phyloP scores from a whole-genome alignment of 2,888 invertebrate genomes.

The Euplexia lucipara region DNA sequence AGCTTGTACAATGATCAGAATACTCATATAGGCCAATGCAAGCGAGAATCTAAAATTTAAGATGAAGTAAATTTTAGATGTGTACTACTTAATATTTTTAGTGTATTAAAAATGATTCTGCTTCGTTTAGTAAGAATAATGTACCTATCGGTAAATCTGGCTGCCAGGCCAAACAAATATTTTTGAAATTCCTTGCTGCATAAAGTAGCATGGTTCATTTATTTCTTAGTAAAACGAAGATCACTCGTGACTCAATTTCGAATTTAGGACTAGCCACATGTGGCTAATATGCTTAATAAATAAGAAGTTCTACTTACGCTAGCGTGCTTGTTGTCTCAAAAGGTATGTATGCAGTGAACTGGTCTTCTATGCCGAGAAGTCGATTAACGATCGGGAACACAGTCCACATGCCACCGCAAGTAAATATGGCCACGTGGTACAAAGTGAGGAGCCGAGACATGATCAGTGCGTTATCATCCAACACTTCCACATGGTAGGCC shows the following conservation, averaged over 20 bases:
- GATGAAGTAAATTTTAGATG: constrained; percentile 1
- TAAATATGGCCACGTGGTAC: constrained; percentile 70
- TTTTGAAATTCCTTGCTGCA: too few relatives aligned
- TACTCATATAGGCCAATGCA: constrained; percentile 74
- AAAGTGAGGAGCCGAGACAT: constrained; percentile 76
- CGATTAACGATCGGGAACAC: constrained; percentile 78
- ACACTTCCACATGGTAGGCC: constrained; percentile 70
- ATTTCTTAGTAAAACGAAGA: background rate
- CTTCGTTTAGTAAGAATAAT: constrained; percentile 5
- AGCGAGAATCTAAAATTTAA: constrained; percentile 77
- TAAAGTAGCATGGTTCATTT: too few relatives aligned
- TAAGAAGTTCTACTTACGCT: constrained; percentile 70
- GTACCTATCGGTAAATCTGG: background rate
- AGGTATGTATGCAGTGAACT: constrained; percentile 82
- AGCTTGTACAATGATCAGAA: constrained; percentile 78
- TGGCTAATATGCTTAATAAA: background rate
- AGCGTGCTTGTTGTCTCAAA: constrained; percentile 74
- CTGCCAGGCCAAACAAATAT: background rate
- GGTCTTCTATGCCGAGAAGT: constrained; percentile 71
- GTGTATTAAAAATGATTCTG: background rate
- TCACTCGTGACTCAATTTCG: background rate
- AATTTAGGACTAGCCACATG: background rate
- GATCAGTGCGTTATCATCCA: constrained; percentile 71
- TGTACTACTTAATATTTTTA: background rate
- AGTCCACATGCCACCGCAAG: constrained; percentile 73